Evolutionary conservation across 2,888 invertebrate species (phyloP).

Genomic region (Brachypterus glaber): DNA sequence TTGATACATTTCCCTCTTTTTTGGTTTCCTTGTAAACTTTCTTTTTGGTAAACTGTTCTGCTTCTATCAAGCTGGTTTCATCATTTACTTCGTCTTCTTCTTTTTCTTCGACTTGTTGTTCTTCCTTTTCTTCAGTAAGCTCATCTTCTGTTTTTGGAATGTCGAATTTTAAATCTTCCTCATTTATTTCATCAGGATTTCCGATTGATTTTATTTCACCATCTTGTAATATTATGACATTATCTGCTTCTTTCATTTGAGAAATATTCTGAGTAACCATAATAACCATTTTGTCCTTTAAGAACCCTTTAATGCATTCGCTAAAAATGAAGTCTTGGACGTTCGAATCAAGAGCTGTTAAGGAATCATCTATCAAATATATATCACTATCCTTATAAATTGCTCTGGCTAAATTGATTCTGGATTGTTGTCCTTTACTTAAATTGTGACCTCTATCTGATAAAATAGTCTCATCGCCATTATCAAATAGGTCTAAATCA

Average conservation of each 20-base stretch:
- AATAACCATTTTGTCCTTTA: conserved; percentile 26
- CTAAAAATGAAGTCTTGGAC: conserved; percentile 26
- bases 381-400: conserved; percentile 65
- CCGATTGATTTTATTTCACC: conserved; percentile 15
- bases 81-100: conserved; percentile 7
- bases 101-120: conserved; percentile 5
- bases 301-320: conserved; percentile 25
- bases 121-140: conserved; percentile 4
- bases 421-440: conserved; percentile 71
- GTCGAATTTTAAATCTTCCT: not conserved
- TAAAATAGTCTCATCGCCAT: conserved; percentile 64
- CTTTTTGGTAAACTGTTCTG: conserved; percentile 8
- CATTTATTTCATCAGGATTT: conserved; percentile 25
- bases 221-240: conserved; percentile 40
- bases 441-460: conserved; percentile 70
- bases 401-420: conserved; percentile 66
- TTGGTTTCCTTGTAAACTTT: conserved; percentile 28
- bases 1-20: conserved; percentile 25
- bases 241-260: conserved; percentile 25
- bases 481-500: conserved; percentile 62
- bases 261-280: conserved; percentile 26
- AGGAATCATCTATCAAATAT: conserved; percentile 53
- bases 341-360: conserved; percentile 25
- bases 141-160: not conserved
- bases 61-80: conserved; percentile 7